Percentiles rank a stretch among this genome's conserved stretches.
These are phyloP conservation scores for Scortum barcoo DNA, from an alignment of 2,113 vertebrate genomes.

Conservation along the genomic window DNA sequence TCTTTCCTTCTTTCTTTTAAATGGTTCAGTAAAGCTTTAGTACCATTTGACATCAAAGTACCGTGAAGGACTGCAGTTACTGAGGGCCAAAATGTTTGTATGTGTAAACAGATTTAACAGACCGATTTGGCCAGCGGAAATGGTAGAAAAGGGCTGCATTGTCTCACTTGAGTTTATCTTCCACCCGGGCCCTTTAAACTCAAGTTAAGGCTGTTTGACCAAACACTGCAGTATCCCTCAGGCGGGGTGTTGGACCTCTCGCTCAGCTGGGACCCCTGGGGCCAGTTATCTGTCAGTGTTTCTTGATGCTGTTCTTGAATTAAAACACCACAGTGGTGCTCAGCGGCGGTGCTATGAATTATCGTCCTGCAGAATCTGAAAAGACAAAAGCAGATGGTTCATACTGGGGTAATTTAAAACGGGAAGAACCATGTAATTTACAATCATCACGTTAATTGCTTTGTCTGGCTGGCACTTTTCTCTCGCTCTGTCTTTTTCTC, in stretches of 20 bases:
- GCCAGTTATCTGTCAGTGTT: constrained; percentile 54
- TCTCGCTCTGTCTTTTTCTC: background rate
- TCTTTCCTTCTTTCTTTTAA: background rate
- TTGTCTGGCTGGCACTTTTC: constrained; percentile 30
- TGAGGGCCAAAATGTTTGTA: constrained; percentile 13
- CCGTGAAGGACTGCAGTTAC: constrained; percentile 6
- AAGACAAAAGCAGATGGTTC: constrained; percentile 76
- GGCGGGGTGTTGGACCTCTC: constrained; percentile 55
- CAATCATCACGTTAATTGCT: constrained; percentile 34
- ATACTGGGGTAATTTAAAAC: constrained; percentile 29
- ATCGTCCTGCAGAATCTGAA: constrained; percentile 91
- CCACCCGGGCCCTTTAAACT: constrained; percentile 62
- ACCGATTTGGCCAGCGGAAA: constrained; percentile 25
- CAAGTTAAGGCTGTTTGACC: constrained; percentile 37
- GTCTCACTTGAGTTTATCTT: constrained; percentile 53
- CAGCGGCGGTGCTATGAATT: constrained; percentile 85
- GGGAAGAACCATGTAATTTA: constrained; percentile 10
- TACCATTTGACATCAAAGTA: constrained; percentile 6
- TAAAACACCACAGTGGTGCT: constrained; percentile 43
- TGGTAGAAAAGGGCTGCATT: constrained; percentile 50
- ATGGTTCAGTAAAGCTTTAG: constrained; percentile 4
- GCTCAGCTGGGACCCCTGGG: constrained; percentile 43
- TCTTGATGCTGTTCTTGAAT: constrained; percentile 59
- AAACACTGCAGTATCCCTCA: constrained; percentile 57
- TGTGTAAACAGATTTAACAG: constrained; percentile 41